These are phyloP conservation scores for Odocoileus virginianus DNA, from an alignment of 2,113 vertebrate species.

Conservation along the genomic window DNA sequence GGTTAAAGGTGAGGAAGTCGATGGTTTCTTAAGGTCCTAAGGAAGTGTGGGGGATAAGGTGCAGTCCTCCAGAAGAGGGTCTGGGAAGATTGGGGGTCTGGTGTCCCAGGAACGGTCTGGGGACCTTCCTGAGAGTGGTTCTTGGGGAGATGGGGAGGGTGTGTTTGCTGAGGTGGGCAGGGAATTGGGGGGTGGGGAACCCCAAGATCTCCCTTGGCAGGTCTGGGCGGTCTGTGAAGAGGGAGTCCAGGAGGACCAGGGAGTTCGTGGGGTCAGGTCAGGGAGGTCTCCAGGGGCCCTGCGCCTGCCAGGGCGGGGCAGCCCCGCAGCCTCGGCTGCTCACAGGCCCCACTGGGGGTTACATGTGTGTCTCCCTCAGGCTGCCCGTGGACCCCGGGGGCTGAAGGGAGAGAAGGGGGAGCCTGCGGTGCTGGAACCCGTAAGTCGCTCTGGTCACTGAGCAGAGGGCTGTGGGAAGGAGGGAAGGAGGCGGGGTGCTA, in stretches of 20 bases:
- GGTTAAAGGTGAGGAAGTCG: not conserved
- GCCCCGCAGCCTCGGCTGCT: slow-evolving; percentile 41
- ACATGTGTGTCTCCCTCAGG: slow-evolving; percentile 90
- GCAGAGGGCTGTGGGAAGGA: not conserved
- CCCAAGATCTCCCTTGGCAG: not conserved
- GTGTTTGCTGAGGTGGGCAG: not conserved
- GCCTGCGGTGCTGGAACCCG: slow-evolving; percentile 90
- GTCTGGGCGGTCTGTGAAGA: not conserved
- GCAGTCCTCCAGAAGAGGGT: not conserved
- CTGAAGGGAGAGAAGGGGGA: slow-evolving; percentile 93
- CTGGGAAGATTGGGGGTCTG: not conserved
- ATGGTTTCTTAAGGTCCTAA: not conserved
- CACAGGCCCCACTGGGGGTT: slow-evolving; percentile 82
- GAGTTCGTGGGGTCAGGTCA: not conserved
- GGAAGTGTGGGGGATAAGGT: not conserved
- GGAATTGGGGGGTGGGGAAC: not conserved
- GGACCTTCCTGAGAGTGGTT: not conserved
- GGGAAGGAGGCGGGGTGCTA: not conserved
- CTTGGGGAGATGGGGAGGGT: not conserved
- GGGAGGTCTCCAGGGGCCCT: not conserved
- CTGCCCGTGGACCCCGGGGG: slow-evolving; percentile 80
- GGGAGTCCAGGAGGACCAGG: not conserved
- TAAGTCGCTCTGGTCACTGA: slow-evolving; percentile 77
- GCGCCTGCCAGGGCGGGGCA: not conserved
- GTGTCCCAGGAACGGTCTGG: not conserved